Evolutionary conservation across 64 coral and sea anemone species (phyloP).

Genomic region (Montipora capricornis): DNA sequence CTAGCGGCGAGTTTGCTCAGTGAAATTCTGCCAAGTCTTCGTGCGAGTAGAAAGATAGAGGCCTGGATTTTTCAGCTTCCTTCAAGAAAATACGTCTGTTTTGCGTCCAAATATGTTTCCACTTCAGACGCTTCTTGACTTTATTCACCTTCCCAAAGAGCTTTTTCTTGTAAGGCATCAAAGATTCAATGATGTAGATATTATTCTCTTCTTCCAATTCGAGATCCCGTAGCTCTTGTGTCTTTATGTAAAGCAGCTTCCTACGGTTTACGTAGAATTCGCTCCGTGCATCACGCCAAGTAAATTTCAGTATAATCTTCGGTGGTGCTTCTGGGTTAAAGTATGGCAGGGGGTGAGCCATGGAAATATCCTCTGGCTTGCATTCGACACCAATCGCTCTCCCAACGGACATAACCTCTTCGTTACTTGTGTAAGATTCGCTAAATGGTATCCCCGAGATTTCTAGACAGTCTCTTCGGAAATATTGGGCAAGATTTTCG

Average conservation of each 20-base stretch:
- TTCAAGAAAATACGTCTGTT: slow-evolving; percentile 29
- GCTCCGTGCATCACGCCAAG: neutral
- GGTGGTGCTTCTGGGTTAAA: slow-evolving; percentile 8
- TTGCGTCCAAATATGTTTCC: slow-evolving; percentile 70
- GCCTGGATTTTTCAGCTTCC: neutral
- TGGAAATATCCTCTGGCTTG: slow-evolving; percentile 19
- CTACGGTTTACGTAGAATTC: slow-evolving; percentile 37
- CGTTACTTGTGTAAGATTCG: neutral
- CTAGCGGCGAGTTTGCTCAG: too few species aligned
- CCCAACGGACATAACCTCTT: neutral
- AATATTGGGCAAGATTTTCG: too few species aligned
- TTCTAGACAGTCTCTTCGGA: too few species aligned
- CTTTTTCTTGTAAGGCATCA: slow-evolving; percentile 32
- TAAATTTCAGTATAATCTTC: slow-evolving; percentile 56
- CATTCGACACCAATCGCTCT: neutral
- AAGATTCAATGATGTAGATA: neutral
- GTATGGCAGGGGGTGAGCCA: slow-evolving; percentile 26
- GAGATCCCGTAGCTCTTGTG: neutral
- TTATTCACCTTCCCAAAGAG: slow-evolving; percentile 30
- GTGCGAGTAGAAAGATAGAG: neutral
- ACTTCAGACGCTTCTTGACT: slow-evolving; percentile 23
- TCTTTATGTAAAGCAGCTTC: slow-evolving; percentile 19
- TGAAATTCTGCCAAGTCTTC: slow-evolving; percentile 4
- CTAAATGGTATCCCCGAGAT: too few species aligned
- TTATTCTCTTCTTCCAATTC: neutral